These are phyloP conservation scores for Drosophila niveifrons DNA, from an alignment of 2,888 invertebrate genomes.

Conservation along the genomic window DNA sequence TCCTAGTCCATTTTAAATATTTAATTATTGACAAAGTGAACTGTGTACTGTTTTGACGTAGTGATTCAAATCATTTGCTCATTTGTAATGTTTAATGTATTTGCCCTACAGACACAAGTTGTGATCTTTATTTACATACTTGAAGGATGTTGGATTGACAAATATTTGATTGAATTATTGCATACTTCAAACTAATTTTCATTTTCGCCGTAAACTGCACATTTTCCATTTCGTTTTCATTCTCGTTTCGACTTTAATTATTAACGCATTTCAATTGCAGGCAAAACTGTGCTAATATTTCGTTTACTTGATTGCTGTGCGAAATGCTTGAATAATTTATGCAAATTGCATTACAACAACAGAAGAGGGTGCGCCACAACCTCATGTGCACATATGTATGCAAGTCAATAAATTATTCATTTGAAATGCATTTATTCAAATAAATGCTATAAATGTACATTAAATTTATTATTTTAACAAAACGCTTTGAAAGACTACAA, in stretches of 20 bases:
- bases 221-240: constrained; percentile 32
- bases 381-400: not conserved
- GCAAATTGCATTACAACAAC: constrained; percentile 22
- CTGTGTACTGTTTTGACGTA: constrained; percentile 33
- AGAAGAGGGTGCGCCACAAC: not conserved
- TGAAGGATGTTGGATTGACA: constrained; percentile 9
- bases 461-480: constrained; percentile 2
- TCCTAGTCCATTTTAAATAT: constrained; percentile 60
- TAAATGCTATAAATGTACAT: not conserved
- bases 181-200: constrained; percentile 15
- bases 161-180: constrained; percentile 57
- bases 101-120: constrained; percentile 39
- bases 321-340: constrained; percentile 46
- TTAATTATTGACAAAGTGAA: constrained; percentile 47
- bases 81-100: constrained; percentile 58
- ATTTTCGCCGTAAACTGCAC: constrained; percentile 36
- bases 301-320: constrained; percentile 43
- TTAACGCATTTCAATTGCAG: constrained; percentile 41
- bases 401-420: constrained; percentile 1
- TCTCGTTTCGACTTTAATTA: constrained; percentile 35
- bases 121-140: constrained; percentile 56
- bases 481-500: constrained; percentile 1
- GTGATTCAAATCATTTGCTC: constrained; percentile 71
- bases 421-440: constrained; percentile 4
- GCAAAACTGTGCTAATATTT: constrained; percentile 48